These are phyloP conservation scores for Drosophila ogumai DNA, from an alignment of 1,140 invertebrate species.

Conservation along the genomic window DNA sequence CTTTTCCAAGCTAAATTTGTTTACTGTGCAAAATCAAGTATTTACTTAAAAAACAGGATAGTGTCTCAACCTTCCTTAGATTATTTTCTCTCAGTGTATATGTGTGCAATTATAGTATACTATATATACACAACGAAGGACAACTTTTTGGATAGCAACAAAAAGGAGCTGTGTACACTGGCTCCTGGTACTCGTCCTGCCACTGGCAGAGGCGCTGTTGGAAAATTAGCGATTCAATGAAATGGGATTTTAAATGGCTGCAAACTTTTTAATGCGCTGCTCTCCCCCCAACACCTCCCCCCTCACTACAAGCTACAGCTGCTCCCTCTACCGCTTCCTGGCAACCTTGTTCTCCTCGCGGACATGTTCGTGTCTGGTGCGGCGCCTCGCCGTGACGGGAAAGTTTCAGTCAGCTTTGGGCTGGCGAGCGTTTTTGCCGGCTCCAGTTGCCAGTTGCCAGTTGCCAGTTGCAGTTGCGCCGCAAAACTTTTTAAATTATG, in stretches of 20 bases:
- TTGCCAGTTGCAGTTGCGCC: constrained; percentile 74
- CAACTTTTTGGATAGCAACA: constrained; percentile 49
- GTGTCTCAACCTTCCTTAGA: fast-evolving
- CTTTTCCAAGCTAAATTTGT: background rate
- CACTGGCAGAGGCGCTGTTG: constrained; percentile 59
- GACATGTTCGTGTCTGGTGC: constrained; percentile 72
- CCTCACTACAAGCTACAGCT: constrained; percentile 1
- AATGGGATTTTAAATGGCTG: constrained; percentile 84
- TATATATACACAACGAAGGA: constrained; percentile 32
- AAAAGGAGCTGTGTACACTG: constrained; percentile 42
- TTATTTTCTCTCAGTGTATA: constrained; percentile 7
- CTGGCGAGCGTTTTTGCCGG: constrained; percentile 65
- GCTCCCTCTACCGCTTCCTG: background rate
- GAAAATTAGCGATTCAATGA: constrained; percentile 84
- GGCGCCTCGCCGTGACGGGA: constrained; percentile 54
- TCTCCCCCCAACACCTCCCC: constrained; percentile 2
- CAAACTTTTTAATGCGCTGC: constrained; percentile 83
- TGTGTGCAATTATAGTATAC: constrained; percentile 32
- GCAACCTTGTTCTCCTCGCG: constrained; percentile 26
- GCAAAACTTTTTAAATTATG: constrained; percentile 82
- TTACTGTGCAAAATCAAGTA: background rate
- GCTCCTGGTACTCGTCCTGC: constrained; percentile 35
- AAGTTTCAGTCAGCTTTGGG: constrained; percentile 42
- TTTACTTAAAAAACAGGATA: background rate
- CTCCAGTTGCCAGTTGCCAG: constrained; percentile 64